Evolutionary conservation across 2,797 vertebrate species (phyloP), one percentile per base, ranked within the genome.

Genomic region (Chaetodon trifasciatus): DNA sequence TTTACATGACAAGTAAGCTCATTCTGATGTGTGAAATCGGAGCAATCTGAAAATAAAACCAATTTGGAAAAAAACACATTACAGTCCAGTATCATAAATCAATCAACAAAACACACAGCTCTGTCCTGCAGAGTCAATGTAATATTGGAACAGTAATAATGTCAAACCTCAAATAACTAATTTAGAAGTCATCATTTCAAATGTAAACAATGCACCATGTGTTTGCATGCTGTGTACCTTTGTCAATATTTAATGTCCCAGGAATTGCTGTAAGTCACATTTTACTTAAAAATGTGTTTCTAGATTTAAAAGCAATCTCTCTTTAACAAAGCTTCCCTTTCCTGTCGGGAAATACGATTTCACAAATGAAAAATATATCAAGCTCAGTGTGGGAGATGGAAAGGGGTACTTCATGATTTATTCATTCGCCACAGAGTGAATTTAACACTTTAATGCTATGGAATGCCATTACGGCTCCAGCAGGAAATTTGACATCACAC

Each of bases 311-410:
- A 81, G 35, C n/a, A 67, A 24, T 1, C 23, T 52, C 24, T 49
- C 50, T 71, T 67, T 82, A 44, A 71, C 46, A 67, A 47, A 60
- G 16, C 57, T 76, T 78, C 47, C 42, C 52, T 7, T 66, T 83
- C 50, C 74, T 71, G 53, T 88, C 64, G 70, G 40, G 52, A 91
- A 91, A 86, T 78, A 78, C 3, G 21, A 82, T 91, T 88, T 90
- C 49, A 85, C 62, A 88, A 85, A 88, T 91, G 65, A 89, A 88
- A 92, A 89, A 90, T 91, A 82, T 83, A 91, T 91, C 60, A 67
- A 28, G 72, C 70, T 86, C 79, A 67, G 0, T 75, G 75, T 90
- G 72, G 73, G 71, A 77, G 81, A 89, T 86, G 70, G 86, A 83
- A 87, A 82, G 55, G 69, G 75, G 49, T 40, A 53, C 81, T 76